Percentiles rank a stretch among this genome's conserved stretches.
Conservation (phyloP, 2,888 invertebrate genomes). For the Meandrusa payeni region DNA sequence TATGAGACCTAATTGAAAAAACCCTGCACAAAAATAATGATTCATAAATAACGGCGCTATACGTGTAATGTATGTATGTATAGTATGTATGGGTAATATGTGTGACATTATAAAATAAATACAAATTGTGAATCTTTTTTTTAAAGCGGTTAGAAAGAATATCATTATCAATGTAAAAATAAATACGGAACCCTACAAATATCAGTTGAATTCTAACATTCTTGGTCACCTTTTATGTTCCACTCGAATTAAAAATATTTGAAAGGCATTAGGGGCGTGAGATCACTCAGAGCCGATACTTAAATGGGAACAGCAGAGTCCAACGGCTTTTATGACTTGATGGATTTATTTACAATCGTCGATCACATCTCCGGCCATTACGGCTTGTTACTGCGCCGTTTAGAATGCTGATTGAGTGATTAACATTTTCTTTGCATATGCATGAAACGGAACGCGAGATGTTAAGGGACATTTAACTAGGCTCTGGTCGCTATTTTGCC, state of each 20-base stretch:
- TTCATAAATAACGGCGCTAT: no score
- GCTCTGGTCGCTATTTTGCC: no score
- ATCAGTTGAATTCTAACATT: not conserved
- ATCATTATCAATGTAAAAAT: no score
- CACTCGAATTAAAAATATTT: conserved; percentile 17
- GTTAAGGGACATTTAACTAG: no score
- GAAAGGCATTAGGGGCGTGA: conserved; percentile 2
- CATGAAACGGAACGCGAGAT: conserved; percentile 1
- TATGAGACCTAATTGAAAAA: no score
- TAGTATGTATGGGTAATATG: no score
- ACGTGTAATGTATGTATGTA: no score
- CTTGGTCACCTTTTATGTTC: conserved; percentile 7
- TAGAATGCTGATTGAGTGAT: conserved; percentile 14
- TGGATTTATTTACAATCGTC: conserved; percentile 3
- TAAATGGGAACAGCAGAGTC: not conserved
- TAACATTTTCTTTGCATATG: conserved; percentile 17
- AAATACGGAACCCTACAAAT: no score
- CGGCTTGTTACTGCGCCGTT: conserved; percentile 1
- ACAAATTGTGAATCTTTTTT: no score
- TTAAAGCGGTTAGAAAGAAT: conserved; percentile 26
- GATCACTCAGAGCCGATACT: conserved; percentile 13
- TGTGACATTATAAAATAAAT: no score
- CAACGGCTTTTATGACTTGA: conserved; percentile 14
- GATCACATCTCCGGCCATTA: conserved; percentile 5
- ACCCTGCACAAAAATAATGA: no score